phyloP scores from a whole-genome alignment of 2,113 vertebrate genomes.

The Cyprinus carpio region DNA sequence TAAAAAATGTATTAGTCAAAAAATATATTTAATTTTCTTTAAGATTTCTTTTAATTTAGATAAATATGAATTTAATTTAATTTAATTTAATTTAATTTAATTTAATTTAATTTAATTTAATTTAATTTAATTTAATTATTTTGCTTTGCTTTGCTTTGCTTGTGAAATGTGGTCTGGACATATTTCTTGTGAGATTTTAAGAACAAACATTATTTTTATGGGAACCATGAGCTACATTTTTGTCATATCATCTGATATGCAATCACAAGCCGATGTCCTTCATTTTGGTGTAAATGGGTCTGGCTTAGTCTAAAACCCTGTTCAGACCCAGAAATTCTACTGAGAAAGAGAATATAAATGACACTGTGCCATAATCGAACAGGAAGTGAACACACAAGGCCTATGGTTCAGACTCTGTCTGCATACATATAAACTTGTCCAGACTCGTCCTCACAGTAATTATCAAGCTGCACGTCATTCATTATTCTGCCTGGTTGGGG shows the following conservation, averaged over 20 bases:
- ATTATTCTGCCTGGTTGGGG: constrained; percentile 36
- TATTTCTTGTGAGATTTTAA: not conserved
- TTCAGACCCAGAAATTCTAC: too few relatives aligned
- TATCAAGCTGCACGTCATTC: constrained; percentile 41
- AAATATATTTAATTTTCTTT: too few relatives aligned
- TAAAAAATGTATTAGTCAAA: too few relatives aligned
- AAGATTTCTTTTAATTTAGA: too few relatives aligned
- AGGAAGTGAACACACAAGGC: constrained; percentile 1
- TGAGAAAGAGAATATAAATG: not conserved
- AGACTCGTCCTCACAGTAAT: constrained; percentile 41
- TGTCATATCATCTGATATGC: not conserved
- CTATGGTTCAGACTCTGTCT: constrained; percentile 13
- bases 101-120: too few relatives aligned
- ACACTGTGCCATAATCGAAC: not conserved
- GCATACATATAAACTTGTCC: constrained; percentile 33
- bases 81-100: too few relatives aligned
- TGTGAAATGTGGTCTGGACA: not conserved
- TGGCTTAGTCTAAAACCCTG: not conserved
- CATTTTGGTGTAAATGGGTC: not conserved
- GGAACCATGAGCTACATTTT: too few relatives aligned
- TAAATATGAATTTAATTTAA: too few relatives aligned
- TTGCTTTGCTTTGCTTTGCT: too few relatives aligned
- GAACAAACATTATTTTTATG: not conserved
- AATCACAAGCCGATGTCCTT: not conserved
- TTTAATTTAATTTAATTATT: too few relatives aligned